These are phyloP conservation scores for Stichodactyla helianthus DNA, from an alignment of 64 coral and sea anemone genomes.

Conservation along the genomic window DNA sequence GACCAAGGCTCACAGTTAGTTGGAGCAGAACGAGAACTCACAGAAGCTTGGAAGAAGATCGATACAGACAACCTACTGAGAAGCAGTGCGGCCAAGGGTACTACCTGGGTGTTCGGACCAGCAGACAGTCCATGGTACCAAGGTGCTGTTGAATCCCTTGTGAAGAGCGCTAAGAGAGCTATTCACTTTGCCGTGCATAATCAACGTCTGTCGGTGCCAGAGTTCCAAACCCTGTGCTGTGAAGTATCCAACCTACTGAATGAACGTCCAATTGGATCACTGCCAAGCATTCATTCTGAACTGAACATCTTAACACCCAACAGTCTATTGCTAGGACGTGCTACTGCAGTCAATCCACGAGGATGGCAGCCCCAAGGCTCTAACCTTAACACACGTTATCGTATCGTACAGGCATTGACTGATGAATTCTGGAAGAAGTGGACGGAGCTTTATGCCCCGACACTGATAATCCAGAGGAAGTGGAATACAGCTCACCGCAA, in stretches of 20 bases:
- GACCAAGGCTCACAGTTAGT: constrained; percentile 53
- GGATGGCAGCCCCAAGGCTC: constrained; percentile 55
- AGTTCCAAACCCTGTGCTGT: constrained; percentile 53
- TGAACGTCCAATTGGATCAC: constrained; percentile 49
- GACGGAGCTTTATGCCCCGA: constrained; percentile 64
- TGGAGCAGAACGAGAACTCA: constrained; percentile 41
- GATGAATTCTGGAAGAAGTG: constrained; percentile 60
- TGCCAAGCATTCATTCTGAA: constrained; percentile 35
- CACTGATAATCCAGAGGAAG: constrained; percentile 54
- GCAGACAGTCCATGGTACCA: constrained; percentile 75
- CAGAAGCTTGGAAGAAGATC: constrained; percentile 52
- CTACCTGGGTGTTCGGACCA: constrained; percentile 57
- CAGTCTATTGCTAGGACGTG: constrained; percentile 34
- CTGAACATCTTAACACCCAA: constrained; percentile 64
- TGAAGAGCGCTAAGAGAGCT: constrained; percentile 47
- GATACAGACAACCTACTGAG: constrained; percentile 10
- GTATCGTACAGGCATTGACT: constrained; percentile 47
- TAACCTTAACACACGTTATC: constrained; percentile 4
- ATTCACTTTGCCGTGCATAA: constrained; percentile 72
- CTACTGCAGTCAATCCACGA: constrained; percentile 45
- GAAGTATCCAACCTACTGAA: constrained; percentile 62
- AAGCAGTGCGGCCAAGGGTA: constrained; percentile 35
- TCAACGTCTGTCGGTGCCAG: constrained; percentile 48
- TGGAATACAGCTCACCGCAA: constrained; percentile 38
- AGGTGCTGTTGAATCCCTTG: constrained; percentile 65